phyloP scores from a whole-genome alignment of 2,888 invertebrate species.

The Cephalotes varians region DNA sequence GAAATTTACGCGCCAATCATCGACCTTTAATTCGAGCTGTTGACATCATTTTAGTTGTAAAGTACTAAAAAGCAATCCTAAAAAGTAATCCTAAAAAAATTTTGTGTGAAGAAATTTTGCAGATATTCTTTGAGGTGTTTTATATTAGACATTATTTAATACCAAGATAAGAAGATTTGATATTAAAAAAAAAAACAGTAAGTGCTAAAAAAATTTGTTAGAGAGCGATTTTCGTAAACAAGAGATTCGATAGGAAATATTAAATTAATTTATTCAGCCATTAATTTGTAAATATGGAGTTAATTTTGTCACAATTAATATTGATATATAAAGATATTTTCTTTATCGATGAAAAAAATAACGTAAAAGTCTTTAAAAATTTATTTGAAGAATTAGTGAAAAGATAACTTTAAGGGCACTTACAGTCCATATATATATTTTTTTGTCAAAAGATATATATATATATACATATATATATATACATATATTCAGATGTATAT shows the following conservation, averaged over 20 bases:
- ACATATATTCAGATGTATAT: too few species aligned
- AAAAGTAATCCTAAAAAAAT: too few species aligned
- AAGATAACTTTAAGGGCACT: neutral
- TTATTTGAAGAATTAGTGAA: neutral
- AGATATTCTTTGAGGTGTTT: neutral
- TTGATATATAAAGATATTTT: neutral
- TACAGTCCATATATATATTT: too few species aligned
- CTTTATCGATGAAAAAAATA: neutral
- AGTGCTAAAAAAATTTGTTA: neutral
- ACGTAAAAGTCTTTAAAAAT: neutral
- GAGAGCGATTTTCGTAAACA: neutral
- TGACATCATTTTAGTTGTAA: neutral
- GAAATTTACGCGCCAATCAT: neutral
- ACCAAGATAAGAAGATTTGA: neutral
- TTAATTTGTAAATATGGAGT: neutral
- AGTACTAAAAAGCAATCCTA: neutral
- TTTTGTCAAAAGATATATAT: too few species aligned
- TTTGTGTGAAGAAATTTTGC: neutral
- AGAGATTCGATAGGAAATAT: neutral
- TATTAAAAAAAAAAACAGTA: neutral
- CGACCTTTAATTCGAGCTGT: neutral
- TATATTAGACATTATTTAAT: neutral
- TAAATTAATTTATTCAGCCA: neutral
- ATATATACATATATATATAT: too few species aligned
- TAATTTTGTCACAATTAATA: neutral